These are phyloP conservation scores for Caenorhabditis drosophilae DNA, from an alignment of 2,888 invertebrate species.

Conservation along the genomic window DNA sequence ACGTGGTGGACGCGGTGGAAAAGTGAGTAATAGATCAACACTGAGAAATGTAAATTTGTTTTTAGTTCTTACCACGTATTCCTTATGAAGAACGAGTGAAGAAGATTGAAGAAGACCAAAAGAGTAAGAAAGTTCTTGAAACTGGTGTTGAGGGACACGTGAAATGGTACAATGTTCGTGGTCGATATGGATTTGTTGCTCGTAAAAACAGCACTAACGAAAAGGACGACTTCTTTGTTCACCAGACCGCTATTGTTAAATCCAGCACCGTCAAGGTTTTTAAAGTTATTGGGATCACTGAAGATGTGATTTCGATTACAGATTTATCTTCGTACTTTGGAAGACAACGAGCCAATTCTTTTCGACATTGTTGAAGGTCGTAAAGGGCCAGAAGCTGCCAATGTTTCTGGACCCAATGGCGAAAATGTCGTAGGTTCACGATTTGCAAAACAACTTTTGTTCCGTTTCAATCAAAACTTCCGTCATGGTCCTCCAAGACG, in stretches of 20 bases:
- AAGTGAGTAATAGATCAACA: conserved; percentile 14
- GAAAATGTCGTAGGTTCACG: conserved; percentile 82
- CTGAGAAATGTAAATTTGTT: conserved; percentile 15
- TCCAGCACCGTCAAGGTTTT: conserved; percentile 40
- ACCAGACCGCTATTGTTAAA: conserved; percentile 71
- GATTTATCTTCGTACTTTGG: conserved; percentile 87
- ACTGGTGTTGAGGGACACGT: conserved; percentile 43
- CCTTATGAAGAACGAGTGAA: conserved; percentile 16
- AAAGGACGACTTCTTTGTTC: conserved; percentile 90
- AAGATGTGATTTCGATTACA: no score
- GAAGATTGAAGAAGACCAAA: conserved; percentile 34
- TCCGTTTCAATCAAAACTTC: conserved; percentile 5
- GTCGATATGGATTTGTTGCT: conserved; percentile 95
- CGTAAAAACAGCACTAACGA: conserved; percentile 78
- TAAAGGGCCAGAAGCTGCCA: conserved; percentile 86
- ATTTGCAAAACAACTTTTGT: conserved; percentile 17
- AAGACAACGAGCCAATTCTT: conserved; percentile 43
- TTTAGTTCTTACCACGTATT: background rate
- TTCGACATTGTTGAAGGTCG: conserved; percentile 79
- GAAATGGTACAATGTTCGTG: conserved; percentile 81
- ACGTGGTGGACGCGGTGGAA: conserved; percentile 22
- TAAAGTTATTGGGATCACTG: no score
- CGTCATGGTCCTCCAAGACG: conserved; percentile 8
- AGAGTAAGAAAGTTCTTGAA: conserved; percentile 43
- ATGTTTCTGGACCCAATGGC: conserved; percentile 91